These are phyloP conservation scores for Glaucomys volans DNA, from an alignment of 2,113 vertebrate genomes.

Conservation along the genomic window DNA sequence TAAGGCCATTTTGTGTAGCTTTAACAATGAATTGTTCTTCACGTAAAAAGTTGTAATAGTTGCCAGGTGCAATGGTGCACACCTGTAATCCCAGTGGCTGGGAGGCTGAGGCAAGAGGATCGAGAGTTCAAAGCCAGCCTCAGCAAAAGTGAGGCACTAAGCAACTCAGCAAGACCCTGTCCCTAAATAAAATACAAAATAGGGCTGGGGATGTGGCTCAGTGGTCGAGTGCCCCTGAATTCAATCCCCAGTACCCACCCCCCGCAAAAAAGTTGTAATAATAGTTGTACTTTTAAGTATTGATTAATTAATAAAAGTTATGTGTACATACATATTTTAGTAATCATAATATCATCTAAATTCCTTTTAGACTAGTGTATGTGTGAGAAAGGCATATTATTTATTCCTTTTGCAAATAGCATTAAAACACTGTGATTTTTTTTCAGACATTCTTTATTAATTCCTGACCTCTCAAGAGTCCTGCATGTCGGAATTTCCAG, in stretches of 20 bases:
- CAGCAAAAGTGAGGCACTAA: too few relatives aligned
- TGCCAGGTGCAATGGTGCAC: too few relatives aligned
- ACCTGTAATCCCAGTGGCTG: too few relatives aligned
- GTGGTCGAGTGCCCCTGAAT: too few relatives aligned
- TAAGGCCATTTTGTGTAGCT: not conserved
- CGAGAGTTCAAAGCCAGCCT: too few relatives aligned
- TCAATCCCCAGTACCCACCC: too few relatives aligned
- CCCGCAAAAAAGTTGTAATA: not conserved
- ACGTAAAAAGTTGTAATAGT: not conserved
- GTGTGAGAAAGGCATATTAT: not conserved
- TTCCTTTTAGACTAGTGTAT: slow-evolving; percentile 4
- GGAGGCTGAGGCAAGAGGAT: too few relatives aligned
- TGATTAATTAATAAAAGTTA: not conserved
- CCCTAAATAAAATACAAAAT: too few relatives aligned
- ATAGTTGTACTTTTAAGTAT: not conserved
- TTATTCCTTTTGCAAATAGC: not conserved
- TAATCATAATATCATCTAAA: not conserved
- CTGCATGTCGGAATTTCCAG: not conserved
- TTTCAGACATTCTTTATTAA: not conserved
- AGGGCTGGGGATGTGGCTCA: too few relatives aligned
- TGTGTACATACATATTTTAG: not conserved
- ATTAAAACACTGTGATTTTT: not conserved
- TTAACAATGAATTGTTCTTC: not conserved
- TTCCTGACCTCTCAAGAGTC: not conserved
- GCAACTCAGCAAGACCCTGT: too few relatives aligned